A percentile compares a stretch with the other conserved stretches of the same genome.
Evolutionary conservation across 2,797 vertebrate species (phyloP).

Genomic region (Cheirogaleus major): DNA sequence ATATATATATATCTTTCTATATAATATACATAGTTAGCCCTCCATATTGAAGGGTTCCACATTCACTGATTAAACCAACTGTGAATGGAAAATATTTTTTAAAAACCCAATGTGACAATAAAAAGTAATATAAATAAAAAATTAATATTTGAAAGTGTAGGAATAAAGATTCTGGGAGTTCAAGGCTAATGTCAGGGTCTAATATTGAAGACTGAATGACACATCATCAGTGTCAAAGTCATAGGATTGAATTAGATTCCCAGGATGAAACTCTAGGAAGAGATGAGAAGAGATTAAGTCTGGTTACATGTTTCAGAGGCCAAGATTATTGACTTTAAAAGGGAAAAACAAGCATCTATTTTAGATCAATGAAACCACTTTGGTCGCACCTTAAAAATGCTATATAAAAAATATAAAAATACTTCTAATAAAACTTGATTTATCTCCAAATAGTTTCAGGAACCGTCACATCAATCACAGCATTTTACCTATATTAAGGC

Average conservation of each 20-base stretch:
- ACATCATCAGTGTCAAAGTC: neutral
- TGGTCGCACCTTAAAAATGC: slow-evolving; percentile 32
- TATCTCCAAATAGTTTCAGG: neutral
- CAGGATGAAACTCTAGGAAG: neutral
- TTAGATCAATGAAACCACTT: neutral
- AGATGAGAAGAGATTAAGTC: neutral
- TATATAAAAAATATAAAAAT: slow-evolving; percentile 43
- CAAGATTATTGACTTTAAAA: slow-evolving; percentile 30
- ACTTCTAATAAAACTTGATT: neutral
- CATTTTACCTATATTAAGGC: slow-evolving; percentile 12
- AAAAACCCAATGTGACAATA: neutral
- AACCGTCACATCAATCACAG: slow-evolving; percentile 13
- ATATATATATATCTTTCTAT: neutral
- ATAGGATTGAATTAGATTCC: neutral
- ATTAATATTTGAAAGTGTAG: neutral
- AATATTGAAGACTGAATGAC: neutral
- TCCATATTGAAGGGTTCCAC: neutral
- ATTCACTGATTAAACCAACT: neutral
- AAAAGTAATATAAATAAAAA: neutral
- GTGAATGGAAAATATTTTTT: neutral
- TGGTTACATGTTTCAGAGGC: neutral
- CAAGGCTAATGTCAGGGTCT: neutral
- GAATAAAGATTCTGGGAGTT: neutral
- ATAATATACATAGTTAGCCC: neutral
- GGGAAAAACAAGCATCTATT: neutral